A percentile compares a stretch with the other conserved stretches of the same genome.
phyloP scores from a whole-genome alignment of 2,113 vertebrate species.

The Xenus cinereus region DNA sequence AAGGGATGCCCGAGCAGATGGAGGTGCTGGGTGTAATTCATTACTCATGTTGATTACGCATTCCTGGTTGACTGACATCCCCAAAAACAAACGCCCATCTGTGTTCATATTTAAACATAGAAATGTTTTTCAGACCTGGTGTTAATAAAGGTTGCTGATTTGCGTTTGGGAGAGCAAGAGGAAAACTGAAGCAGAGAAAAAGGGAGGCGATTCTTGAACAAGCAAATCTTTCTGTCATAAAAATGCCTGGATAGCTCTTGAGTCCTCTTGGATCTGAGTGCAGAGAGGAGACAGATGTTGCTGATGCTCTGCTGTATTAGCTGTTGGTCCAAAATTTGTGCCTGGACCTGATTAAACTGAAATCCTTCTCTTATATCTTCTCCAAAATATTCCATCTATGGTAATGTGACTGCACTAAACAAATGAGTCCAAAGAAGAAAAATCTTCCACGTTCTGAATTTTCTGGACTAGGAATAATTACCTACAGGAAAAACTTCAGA shows the following conservation, averaged over 20 bases:
- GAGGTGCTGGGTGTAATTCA: neutral
- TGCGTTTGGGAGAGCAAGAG: neutral
- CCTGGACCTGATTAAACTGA: conserved; percentile 46
- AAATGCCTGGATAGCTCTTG: neutral
- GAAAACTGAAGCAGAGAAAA: neutral
- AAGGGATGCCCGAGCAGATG: neutral
- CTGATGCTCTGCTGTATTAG: neutral
- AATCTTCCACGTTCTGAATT: neutral
- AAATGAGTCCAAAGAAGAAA: neutral
- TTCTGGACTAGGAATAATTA: neutral
- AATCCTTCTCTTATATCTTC: neutral
- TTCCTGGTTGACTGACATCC: neutral
- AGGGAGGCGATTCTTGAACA: neutral
- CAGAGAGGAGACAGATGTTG: conserved; percentile 30
- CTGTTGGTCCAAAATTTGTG: neutral
- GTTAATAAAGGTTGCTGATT: neutral
- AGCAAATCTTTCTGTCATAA: neutral
- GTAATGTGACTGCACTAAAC: neutral
- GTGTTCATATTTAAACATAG: neutral
- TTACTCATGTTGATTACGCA: neutral
- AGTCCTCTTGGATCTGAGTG: neutral
- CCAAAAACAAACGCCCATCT: neutral
- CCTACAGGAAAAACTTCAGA: neutral
- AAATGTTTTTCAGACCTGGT: neutral
- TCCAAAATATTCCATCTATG: conserved; percentile 39